Base-by-base conservation (phyloP, 1,140 invertebrate species). In the Kradibia gibbosae region DNA sequence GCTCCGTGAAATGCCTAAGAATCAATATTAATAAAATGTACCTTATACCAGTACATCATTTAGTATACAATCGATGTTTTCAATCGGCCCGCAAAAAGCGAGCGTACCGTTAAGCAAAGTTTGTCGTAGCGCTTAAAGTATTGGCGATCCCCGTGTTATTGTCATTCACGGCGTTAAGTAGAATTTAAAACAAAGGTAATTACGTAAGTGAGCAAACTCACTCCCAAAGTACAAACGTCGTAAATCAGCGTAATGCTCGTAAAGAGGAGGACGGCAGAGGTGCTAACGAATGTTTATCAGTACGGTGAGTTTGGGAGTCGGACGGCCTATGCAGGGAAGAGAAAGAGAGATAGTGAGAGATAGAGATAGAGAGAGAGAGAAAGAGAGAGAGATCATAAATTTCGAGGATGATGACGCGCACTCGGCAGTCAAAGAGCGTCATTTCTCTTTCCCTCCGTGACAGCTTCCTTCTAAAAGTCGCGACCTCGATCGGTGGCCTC, bases 401-500 rank as follows among this genome's bases (percentile, higher is more conserved):
- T 62, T 50, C n/a, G 25, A 22, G 15, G 60, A 45, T 4, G 60
- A 77, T 11, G 55, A 55, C 22, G n/a, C 4, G 50, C 50, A 36
- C 55, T 76, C 28, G 28, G n/a, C n/a, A n/a, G 20, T 67, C 28
- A 72, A 74, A 42, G 20, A 17, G 81, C 83, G 85, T 84, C 83
- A 80, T 77, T 78, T 84, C 75, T 81, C n/a, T 79, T n/a, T 55
- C 81, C 76, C 62, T 80, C 65, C 78, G 17, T 42, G 48, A 25
- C 25, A 50, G 70, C 75, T 83, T 82, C 85, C 73, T 80, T 36
- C 57, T 85, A 79, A 86, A 85, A 86, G 85, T 82, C 77, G 82
- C 80, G 87, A 86, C 87, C 87, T 83, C 84, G 81, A 86, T 88
- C 79, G 81, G 34, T 83, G 83, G 82, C 87, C 86, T 86, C 85